A percentile compares a stretch with the other conserved stretches of the same genome.
phyloP scores from a whole-genome alignment of 92 coral and sea anemone species.

The Plumapathes pennacea region DNA sequence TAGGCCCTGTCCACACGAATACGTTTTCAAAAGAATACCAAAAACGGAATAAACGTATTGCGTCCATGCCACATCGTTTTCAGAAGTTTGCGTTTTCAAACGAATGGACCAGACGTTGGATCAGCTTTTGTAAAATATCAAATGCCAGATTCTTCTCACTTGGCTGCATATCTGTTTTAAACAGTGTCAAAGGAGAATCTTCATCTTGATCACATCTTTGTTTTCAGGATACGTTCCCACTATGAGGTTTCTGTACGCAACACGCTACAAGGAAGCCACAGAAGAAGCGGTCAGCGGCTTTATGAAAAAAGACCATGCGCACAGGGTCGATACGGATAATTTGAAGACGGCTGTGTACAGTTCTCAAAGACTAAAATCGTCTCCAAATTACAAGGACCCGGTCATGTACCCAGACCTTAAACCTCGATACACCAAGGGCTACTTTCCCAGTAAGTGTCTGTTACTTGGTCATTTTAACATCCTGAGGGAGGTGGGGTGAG shows the following conservation, averaged over 20 bases:
- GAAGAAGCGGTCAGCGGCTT: slow-evolving; percentile 86
- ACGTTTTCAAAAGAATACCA: no score
- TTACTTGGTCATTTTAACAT: background rate
- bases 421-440: slow-evolving; percentile 85
- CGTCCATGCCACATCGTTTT: no score
- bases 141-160: background rate
- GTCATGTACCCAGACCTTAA: slow-evolving; percentile 83
- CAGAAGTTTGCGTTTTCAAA: no score
- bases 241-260: slow-evolving; percentile 80
- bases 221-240: slow-evolving; percentile 88
- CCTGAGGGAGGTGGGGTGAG: background rate
- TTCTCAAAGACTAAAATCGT: slow-evolving; percentile 49
- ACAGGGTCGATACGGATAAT: slow-evolving; percentile 60
- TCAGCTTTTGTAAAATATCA: no score
- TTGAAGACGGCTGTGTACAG: slow-evolving; percentile 75
- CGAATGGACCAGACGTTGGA: no score
- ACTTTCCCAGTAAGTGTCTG: slow-evolving; percentile 74
- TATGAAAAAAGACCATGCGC: slow-evolving; percentile 61
- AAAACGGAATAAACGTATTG: no score
- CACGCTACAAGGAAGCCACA: slow-evolving; percentile 93
- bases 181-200: no score
- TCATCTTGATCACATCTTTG: no score
- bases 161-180: no score
- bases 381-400: slow-evolving; percentile 67
- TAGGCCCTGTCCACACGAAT: no score